A percentile compares a stretch with the other conserved stretches of the same genome.
These are phyloP conservation scores for Sardinella longiceps DNA, from an alignment of 2,797 vertebrate species.

Conservation along the genomic window DNA sequence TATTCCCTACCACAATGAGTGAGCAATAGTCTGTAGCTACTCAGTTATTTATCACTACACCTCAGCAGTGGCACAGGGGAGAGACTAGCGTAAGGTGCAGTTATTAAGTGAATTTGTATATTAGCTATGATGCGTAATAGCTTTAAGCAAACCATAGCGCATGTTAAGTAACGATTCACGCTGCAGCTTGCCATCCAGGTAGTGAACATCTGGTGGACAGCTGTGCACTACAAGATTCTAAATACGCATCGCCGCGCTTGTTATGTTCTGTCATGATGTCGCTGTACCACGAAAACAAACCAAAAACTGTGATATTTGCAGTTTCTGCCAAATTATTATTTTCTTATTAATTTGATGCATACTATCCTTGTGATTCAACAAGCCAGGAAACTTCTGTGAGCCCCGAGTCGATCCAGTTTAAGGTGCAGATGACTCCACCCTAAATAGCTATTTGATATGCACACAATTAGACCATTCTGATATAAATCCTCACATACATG, in stretches of 20 bases:
- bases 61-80: neutral
- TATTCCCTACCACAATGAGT: neutral
- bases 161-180: neutral
- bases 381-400: slow-evolving; percentile 18
- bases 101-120: neutral
- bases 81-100: neutral
- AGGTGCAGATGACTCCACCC: slow-evolving; percentile 24
- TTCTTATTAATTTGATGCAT: neutral
- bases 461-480: neutral
- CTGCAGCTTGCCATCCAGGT: neutral
- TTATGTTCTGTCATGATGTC: slow-evolving; percentile 11
- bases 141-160: neutral
- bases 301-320: neutral
- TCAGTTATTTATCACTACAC: neutral
- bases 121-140: neutral
- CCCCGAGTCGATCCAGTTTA: neutral
- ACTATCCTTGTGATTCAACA: neutral
- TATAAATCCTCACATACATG: neutral
- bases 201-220: slow-evolving; percentile 18
- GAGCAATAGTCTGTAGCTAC: neutral
- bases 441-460: neutral
- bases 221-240: slow-evolving; percentile 3
- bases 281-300: neutral
- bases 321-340: neutral
- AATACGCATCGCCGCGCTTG: neutral